These are phyloP conservation scores for Acropternis orthonyx DNA, from an alignment of 2,797 vertebrate genomes.

Conservation along the genomic window DNA sequence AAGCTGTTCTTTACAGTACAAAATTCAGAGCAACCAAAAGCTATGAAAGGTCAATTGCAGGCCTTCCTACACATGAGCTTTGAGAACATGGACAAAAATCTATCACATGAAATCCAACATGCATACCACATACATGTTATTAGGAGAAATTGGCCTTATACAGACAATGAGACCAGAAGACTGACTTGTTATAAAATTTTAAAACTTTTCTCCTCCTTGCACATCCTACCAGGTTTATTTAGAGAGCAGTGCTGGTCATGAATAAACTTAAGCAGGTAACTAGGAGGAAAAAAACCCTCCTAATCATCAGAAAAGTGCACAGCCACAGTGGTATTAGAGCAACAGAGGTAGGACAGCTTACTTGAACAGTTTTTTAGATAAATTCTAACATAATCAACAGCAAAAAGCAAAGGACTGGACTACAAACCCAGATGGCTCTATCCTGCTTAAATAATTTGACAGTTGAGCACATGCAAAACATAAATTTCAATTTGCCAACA, in stretches of 20 bases:
- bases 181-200: neutral
- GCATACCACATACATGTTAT: neutral
- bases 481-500: neutral
- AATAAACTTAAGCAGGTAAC: neutral
- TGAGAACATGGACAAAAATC: neutral
- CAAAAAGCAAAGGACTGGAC: neutral
- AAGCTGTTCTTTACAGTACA: neutral
- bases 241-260: neutral
- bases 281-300: neutral
- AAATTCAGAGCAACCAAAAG: neutral
- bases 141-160: neutral
- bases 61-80: neutral
- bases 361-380: neutral
- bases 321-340: neutral
- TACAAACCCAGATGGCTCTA: neutral
- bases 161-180: neutral
- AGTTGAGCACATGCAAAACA: neutral
- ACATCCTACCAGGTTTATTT: neutral
- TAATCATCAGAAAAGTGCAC: neutral
- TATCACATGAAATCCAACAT: neutral
- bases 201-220: neutral
- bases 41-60: neutral
- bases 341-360: neutral
- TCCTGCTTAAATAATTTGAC: neutral
- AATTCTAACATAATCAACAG: neutral